A percentile compares a stretch with the other conserved stretches of the same genome.
Conservation (phyloP, 2,797 vertebrate species). For the Ceryle rudis region DNA sequence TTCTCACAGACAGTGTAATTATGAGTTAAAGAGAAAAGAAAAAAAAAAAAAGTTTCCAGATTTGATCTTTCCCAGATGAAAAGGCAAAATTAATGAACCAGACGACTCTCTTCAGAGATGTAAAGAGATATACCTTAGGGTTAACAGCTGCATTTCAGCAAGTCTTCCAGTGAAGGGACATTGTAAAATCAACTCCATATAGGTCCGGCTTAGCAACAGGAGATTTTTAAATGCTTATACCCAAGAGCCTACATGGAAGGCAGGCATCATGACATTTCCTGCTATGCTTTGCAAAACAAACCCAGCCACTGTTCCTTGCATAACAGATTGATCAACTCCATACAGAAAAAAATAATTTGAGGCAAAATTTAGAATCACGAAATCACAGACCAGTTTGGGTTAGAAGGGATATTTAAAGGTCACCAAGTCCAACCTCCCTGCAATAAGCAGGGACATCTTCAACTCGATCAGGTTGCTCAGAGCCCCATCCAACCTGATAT, state of each 20-base stretch:
- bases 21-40: conserved; percentile 16
- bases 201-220: neutral
- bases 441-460: neutral
- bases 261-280: neutral
- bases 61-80: conserved; percentile 69
- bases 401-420: neutral
- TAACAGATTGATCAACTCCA: neutral
- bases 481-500: neutral
- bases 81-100: conserved; percentile 50
- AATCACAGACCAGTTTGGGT: neutral
- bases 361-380: neutral
- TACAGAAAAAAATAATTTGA: neutral
- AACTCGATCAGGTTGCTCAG: neutral
- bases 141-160: conserved; percentile 59
- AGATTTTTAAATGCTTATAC: neutral
- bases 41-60: neutral
- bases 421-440: neutral
- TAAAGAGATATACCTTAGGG: conserved; percentile 20
- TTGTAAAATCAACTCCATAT: neutral
- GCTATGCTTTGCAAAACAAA: neutral
- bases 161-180: neutral
- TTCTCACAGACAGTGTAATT: conserved; percentile 64
- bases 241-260: neutral
- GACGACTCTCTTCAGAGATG: conserved; percentile 11
- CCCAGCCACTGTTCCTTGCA: neutral